Percentiles rank a stretch among this genome's conserved stretches.
phyloP scores from a whole-genome alignment of 2,113 vertebrate genomes.

The Gobio gobio region DNA sequence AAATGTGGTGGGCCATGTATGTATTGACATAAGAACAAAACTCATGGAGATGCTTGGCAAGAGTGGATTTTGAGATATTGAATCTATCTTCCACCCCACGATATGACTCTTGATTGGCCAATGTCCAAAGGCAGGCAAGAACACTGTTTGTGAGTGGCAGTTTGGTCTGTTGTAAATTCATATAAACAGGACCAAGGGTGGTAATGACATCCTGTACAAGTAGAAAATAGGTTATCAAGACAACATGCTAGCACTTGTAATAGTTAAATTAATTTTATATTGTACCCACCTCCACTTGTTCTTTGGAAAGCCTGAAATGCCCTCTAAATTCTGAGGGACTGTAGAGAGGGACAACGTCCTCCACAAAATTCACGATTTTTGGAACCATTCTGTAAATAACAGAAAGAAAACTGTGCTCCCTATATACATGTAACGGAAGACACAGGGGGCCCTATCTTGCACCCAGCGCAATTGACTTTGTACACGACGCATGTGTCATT shows the following conservation, averaged over 20 bases:
- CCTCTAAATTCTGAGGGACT: background rate
- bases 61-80: too few species aligned
- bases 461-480: too few species aligned
- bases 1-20: background rate
- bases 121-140: background rate
- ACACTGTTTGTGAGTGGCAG: background rate
- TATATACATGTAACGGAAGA: too few species aligned
- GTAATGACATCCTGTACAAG: background rate
- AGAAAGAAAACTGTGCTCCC: too few species aligned
- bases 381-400: background rate
- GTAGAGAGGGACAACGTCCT: background rate
- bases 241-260: background rate
- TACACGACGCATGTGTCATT: too few species aligned
- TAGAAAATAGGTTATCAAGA: background rate
- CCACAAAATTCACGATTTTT: background rate
- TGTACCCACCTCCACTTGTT: background rate
- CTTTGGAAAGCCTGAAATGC: background rate
- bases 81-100: too few species aligned
- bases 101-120: too few species aligned
- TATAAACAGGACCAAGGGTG: background rate
- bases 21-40: too few species aligned
- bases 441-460: too few species aligned
- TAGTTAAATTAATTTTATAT: background rate
- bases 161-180: slow-evolving; percentile 1
- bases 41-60: too few species aligned